Evolutionary conservation across 2,797 vertebrate genomes (phyloP), one percentile per base, ranked within the genome.

Genomic region (Oreochromis mossambicus): DNA sequence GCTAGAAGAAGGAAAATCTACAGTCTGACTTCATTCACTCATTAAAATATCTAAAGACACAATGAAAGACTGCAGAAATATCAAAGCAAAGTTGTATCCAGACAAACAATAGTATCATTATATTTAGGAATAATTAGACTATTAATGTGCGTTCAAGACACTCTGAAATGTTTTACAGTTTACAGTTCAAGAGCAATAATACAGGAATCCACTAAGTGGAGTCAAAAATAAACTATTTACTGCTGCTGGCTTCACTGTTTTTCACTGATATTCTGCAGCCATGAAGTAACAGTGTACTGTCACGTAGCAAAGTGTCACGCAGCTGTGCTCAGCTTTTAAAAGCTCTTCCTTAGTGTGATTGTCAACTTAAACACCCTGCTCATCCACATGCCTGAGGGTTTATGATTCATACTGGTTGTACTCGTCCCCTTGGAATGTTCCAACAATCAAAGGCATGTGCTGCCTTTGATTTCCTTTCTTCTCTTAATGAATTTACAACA

Each of bases 361-460:
- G 55, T 32, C 55, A 56, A 9, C 26, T 56, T 56, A 9, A 56
- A 29, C 4, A 56, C 29, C 14, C 55, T 58, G 55, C 55, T 58
- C 55, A 32, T 32, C 5, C 1, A 17, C 14, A 32, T 58, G 55
- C 55, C 54, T 29, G 5, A 58, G 14, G 26, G 2, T 17, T 32
- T 17, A 32, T 58, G 55, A 4, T 56, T 29, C 26, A 58, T 58
- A 32, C 1, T 56, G 55, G 26, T 29, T 56, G 26, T 29, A 29
- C 54, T 56, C 3, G 0, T 56, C 4, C 7, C 13, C 0, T 26
- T 24, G 52, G 21, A 0, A 14, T 26, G 0, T 55, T 55, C 52
- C 24, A 26, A 55, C 24, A 55, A 24, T 0, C 52, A 54, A 54
- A 54, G 21, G 52, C 1, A 26, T 55, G 21, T 8, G 12, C 54